phyloP scores from a whole-genome alignment of 2,113 vertebrate species.

The Tupaia tana region DNA sequence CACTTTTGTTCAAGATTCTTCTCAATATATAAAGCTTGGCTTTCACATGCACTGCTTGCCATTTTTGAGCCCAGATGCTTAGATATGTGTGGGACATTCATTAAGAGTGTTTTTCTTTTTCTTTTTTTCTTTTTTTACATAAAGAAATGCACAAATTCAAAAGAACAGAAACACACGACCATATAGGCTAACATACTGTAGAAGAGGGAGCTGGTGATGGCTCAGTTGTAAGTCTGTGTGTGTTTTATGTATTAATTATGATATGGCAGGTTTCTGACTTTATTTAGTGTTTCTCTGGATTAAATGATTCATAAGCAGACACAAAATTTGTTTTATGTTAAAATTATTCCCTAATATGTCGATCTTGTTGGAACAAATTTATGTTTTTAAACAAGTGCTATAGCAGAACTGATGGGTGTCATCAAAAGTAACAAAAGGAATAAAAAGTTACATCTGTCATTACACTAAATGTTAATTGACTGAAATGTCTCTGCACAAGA shows the following conservation, averaged over 20 bases:
- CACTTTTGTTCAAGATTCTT: constrained; percentile 13
- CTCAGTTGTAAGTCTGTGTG: not conserved
- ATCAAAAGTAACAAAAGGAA: constrained; percentile 2
- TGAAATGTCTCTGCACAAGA: not conserved
- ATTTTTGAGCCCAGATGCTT: not conserved
- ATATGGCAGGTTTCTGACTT: not conserved
- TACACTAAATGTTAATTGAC: not conserved
- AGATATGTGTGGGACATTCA: not conserved
- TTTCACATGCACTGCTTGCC: not conserved
- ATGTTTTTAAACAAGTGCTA: constrained; percentile 30
- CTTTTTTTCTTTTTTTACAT: not conserved
- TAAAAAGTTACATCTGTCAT: not conserved
- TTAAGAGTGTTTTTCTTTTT: not conserved
- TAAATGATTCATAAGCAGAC: not conserved
- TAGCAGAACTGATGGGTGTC: not conserved
- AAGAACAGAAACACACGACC: not conserved
- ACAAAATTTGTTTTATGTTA: not conserved
- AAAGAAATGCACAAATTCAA: not conserved
- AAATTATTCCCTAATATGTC: not conserved
- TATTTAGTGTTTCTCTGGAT: not conserved
- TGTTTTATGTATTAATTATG: not conserved
- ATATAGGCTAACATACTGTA: not conserved
- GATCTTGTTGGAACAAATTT: constrained; percentile 13
- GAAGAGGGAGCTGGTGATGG: not conserved
- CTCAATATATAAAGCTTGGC: not conserved